phyloP scores from a whole-genome alignment of 2,888 invertebrate genomes.

The Aspidiotus rigidus region DNA sequence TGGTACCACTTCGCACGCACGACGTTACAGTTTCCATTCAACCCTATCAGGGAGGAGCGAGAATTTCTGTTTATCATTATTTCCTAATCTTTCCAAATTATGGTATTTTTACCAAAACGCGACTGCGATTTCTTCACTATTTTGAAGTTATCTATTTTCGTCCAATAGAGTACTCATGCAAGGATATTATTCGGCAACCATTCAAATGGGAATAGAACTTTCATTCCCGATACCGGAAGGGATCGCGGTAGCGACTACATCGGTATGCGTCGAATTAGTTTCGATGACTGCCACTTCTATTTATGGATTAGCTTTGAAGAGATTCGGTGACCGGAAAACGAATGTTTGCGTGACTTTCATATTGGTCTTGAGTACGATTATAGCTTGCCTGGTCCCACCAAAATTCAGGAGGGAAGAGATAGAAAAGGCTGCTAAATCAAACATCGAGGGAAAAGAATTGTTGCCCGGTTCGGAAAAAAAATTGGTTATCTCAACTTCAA shows the following conservation, averaged over 20 bases:
- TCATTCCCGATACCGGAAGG: slow-evolving; percentile 20
- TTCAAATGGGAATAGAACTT: slow-evolving; percentile 26
- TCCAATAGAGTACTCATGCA: not conserved
- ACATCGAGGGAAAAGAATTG: too few species aligned
- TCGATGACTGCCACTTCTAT: not conserved
- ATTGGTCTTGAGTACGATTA: not conserved
- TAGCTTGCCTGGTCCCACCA: slow-evolving; percentile 1
- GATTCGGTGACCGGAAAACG: not conserved
- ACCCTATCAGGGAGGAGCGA: too few species aligned
- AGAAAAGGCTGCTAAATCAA: not conserved
- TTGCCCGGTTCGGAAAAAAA: too few species aligned
- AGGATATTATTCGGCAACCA: slow-evolving; percentile 8
- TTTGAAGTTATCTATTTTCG: too few species aligned
- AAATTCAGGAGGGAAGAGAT: slow-evolving; percentile 19
- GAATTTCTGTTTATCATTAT: too few species aligned
- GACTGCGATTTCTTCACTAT: too few species aligned
- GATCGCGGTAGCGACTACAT: slow-evolving; percentile 3
- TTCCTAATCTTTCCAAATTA: too few species aligned
- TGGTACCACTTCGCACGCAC: too few species aligned
- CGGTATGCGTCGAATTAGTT: not conserved
- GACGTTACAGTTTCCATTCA: too few species aligned
- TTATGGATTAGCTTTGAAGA: not conserved
- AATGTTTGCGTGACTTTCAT: not conserved
- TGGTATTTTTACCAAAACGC: too few species aligned
- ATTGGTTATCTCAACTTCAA: too few species aligned